A percentile compares a stretch with the other conserved stretches of the same genome.
Evolutionary conservation across 2,888 invertebrate species (phyloP).

Genomic region (Zaprionus obscuricornis): DNA sequence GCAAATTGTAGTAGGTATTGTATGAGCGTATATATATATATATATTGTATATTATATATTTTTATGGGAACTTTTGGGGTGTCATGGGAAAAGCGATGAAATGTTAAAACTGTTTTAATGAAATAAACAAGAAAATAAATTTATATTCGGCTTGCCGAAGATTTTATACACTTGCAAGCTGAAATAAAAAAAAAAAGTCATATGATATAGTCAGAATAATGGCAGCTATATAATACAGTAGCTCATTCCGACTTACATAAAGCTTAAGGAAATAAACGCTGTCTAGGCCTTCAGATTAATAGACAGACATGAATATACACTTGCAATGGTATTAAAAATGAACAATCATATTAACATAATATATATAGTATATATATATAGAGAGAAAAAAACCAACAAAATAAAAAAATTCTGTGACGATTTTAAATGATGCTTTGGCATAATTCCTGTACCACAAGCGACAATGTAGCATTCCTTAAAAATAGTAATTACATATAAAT

Average conservation of each 20-base stretch:
- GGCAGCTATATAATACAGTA: too few relatives aligned
- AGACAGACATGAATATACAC: too few relatives aligned
- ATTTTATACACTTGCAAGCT: too few relatives aligned
- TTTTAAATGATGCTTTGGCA: conserved; percentile 23
- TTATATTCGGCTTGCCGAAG: too few relatives aligned
- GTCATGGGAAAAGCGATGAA: not conserved
- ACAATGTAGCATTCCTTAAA: conserved; percentile 38
- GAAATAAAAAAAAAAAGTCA: too few relatives aligned
- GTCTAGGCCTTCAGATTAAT: too few relatives aligned
- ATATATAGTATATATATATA: conserved; percentile 7
- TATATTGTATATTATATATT: too few relatives aligned
- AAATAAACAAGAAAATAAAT: conserved; percentile 16
- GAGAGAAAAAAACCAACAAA: not conserved
- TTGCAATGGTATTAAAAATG: not conserved
- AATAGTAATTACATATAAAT: conserved; percentile 29
- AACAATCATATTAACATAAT: conserved; percentile 37
- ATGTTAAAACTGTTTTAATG: conserved; percentile 16
- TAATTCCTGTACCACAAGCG: conserved; percentile 25
- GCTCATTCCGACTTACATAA: too few relatives aligned
- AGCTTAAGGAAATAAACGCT: too few relatives aligned
- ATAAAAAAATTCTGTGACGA: conserved; percentile 1
- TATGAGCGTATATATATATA: conserved; percentile 23
- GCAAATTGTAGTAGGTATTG: conserved; percentile 35
- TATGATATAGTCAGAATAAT: too few relatives aligned
- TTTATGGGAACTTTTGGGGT: conserved; percentile 47